Base-by-base conservation (phyloP, 2,797 vertebrate species). In the Lepidocolaptes lacrymiger region DNA sequence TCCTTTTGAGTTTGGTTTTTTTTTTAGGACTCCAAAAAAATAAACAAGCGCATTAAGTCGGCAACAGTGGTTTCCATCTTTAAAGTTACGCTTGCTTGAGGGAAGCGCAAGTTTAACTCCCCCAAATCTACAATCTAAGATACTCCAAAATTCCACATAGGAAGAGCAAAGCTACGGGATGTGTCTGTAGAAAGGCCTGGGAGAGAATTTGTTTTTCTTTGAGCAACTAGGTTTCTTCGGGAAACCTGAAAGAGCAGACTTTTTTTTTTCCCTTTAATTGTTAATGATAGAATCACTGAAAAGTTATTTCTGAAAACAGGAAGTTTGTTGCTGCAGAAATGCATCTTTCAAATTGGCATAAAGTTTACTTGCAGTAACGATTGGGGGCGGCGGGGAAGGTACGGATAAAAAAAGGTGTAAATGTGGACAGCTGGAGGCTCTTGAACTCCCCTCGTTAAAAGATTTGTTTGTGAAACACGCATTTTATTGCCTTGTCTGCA, bases 401-500 rank as follows among this genome's bases (percentile, higher is more conserved):
- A 79, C 30, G 66, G 32, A 63, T 22, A 95, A 93, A 88, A 88
- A 83, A 97, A 96, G 96, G 97, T 96, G 96, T 90, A 96, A 97
- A 97, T 91, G 93, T 92, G 96, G 97, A 96, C 98, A 98, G 98
- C 97, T 98, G 97, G 97, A 98, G 98, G 98, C 98, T 98, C 98
- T 98, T 98, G 98, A 98, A 98, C 98, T 97, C 96, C 91, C 97
- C 97, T 98, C 97, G 98, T 98, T 98, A 98, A 98, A 98, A 98
- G 98, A 98, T 98, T 98, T 99, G 99, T 99, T 99, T 99, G 98
- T 98, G 98, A 98, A 99, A 99, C 98, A 98, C 97, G 97, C 97
- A 98, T 98, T 98, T 98, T 98, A 98, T 98, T 98, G 96, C 98
- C 97, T 98, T 98, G 97, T 98, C 97, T 97, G 97, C 97, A 97